Base-by-base conservation (phyloP, 2,888 invertebrate genomes). In the Thereva unica region DNA sequence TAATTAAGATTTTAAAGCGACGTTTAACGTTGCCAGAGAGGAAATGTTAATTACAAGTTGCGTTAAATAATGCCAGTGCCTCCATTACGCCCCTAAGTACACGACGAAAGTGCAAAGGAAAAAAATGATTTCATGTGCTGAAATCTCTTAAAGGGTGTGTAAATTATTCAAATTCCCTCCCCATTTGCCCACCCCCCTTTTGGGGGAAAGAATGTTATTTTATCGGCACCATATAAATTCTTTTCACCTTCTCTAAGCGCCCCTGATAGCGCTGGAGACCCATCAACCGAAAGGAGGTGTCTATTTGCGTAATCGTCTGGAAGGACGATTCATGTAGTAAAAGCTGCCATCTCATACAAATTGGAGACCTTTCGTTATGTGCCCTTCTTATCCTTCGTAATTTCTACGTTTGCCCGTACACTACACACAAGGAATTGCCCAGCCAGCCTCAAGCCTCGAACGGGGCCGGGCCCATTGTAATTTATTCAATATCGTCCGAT, bases 301-400 rank as follows among this genome's bases (percentile, higher is more conserved):
- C 59, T 59, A 59, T 12, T 59, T 59, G 59, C 49, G 59, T 59
- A 59, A 59, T 59, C 59, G 59, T 12, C 59, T 45, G 5, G 59
- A 59, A 59, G 47, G 38, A 59, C 23, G 49, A 47, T 59, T 59
- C 59, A 45, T 59, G n/a, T 38, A 63, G 41, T 63, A 52, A 63
- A 63, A 41, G 52, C 52, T 52, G 42, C 63, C 63, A 63, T 52
- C 52, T 23, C 52, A 63, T 50, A 50, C 63, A 63, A 63, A 63
- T 63, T 63, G 63, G 63, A 52, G 63, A 63, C 63, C 63, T 63
- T 52, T 63, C 52, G 63, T 49, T 63, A 63, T 47, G 52, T 42
- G 63, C 52, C 52, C 52, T 63, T 23, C 23, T 23, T 63, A 63
- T 50, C 63, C 52, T 12, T 42, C 63, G 63, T 63, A 63, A 63